Evolutionary conservation across 2,113 vertebrate genomes (phyloP), one percentile per base, ranked within the genome.

Genomic region (Lamprotornis superbus): DNA sequence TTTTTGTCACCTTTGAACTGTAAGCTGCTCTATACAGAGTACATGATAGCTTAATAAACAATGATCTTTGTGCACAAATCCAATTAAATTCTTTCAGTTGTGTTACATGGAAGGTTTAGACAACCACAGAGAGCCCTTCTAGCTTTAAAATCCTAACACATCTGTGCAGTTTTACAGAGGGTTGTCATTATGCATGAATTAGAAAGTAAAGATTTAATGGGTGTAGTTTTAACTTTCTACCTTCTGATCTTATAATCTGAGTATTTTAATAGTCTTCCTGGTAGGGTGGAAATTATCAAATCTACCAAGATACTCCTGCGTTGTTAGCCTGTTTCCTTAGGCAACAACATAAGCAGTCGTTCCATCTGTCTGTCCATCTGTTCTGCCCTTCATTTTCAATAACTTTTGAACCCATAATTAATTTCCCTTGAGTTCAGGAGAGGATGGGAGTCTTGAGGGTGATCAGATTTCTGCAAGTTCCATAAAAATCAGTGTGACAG

Each of bases 291-390:
- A 86, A 81, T 88, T 87, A 90, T 35, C 76, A 83, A 93, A 96
- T 44, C 68, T 90, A 70, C 21, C 39, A 52, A 92, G 86, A 70
- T 83, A 59, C 39, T 92, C 60, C 73, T 81, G 55, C 21, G 3
- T 52, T 90, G 79, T 93, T 95, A 96, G 81, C 78, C 50, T 83
- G 78, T 94, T 97, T 93, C 85, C 73, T 93, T 93, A 87, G 76
- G 91, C 93, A 94, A 87, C 80, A 82, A 84, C 82, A 75, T 79
- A 91, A 93, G 85, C 87, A 94, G 55, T 95, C 88, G 75, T 89
- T 90, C 92, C 96, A 96, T 96, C 94, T 96, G 94, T 42, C 88
- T 96, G 96, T 94, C 79, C 95, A 94, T 93, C 95, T 96, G 94
- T 96, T 96, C 86, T 93, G 86, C 90, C 94, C 85, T 93, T 95